A percentile compares a stretch with the other conserved stretches of the same genome.
Evolutionary conservation across 1,140 invertebrate genomes (phyloP).

Genomic region (Scaptomyza montana): DNA sequence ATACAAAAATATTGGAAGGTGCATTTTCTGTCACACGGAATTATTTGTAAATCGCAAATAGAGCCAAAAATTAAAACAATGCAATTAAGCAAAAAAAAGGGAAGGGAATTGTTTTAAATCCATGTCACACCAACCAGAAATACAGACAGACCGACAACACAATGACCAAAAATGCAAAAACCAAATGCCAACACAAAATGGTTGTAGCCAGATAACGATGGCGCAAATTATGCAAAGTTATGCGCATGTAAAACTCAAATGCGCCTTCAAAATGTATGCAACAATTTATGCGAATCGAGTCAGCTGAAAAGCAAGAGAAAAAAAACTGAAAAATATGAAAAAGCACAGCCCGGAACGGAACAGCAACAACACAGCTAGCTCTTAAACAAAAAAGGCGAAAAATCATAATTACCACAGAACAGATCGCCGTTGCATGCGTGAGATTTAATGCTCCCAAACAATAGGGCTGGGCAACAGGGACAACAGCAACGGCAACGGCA

Average conservation of each 20-base stretch:
- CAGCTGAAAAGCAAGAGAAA: conserved; percentile 50
- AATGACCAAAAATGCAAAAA: conserved; percentile 36
- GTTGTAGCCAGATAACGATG: conserved; percentile 42
- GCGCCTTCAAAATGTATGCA: conserved; percentile 63
- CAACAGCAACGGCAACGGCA: neutral
- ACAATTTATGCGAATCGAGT: conserved; percentile 73
- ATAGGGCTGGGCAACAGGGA: neutral
- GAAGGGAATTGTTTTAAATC: neutral
- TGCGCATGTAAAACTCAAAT: conserved; percentile 52
- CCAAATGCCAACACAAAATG: conserved; percentile 27
- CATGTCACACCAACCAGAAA: conserved; percentile 12
- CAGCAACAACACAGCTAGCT: neutral
- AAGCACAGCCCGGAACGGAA: neutral
- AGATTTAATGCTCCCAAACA: conserved; percentile 41
- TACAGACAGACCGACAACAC: neutral
- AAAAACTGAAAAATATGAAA: conserved; percentile 3
- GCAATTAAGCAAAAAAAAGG: conserved; percentile 53
- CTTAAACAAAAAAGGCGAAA: conserved; percentile 41
- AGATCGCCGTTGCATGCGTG: conserved; percentile 36
- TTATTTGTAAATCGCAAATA: conserved; percentile 55
- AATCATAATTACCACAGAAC: conserved; percentile 67
- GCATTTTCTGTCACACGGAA: conserved; percentile 17
- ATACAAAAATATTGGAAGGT: conserved; percentile 22
- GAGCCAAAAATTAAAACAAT: conserved; percentile 49
- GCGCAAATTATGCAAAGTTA: conserved; percentile 75